Percentiles rank a stretch among this genome's conserved stretches.
Conservation (phyloP, 2,113 vertebrate genomes). For the Centropus unirufus region DNA sequence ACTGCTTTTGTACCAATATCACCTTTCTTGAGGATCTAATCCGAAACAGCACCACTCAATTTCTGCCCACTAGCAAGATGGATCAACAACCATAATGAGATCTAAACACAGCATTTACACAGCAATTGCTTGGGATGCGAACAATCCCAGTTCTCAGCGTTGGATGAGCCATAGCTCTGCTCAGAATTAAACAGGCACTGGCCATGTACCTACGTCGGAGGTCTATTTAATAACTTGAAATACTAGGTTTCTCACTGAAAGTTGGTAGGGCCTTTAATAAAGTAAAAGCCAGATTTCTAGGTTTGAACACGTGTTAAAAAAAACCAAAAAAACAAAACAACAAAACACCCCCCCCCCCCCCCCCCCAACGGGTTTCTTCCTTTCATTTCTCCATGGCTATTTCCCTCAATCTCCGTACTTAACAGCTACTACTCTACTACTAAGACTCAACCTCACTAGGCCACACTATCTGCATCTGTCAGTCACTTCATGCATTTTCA, state of each 20-base stretch:
- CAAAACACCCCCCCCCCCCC: no score
- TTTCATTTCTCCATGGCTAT: background rate
- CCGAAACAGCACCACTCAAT: background rate
- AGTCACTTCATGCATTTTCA: background rate
- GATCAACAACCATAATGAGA: background rate
- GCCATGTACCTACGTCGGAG: background rate
- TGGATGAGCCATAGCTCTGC: background rate
- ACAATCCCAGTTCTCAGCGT: accelerated
- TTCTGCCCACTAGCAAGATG: background rate
- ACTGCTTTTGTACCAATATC: background rate
- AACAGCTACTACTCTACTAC: background rate
- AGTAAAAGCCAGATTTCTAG: background rate
- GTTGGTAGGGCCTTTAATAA: background rate
- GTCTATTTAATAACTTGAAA: background rate
- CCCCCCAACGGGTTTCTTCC: background rate
- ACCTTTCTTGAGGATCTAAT: background rate
- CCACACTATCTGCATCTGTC: background rate
- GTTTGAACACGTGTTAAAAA: background rate
- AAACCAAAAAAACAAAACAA: background rate
- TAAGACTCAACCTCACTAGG: background rate
- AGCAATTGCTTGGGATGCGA: background rate
- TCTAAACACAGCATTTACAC: background rate
- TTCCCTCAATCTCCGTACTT: background rate
- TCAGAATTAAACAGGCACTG: background rate
- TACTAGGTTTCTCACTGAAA: background rate